Evolutionary conservation across 1,140 invertebrate genomes (phyloP).

Genomic region (Sycophila sp.): DNA sequence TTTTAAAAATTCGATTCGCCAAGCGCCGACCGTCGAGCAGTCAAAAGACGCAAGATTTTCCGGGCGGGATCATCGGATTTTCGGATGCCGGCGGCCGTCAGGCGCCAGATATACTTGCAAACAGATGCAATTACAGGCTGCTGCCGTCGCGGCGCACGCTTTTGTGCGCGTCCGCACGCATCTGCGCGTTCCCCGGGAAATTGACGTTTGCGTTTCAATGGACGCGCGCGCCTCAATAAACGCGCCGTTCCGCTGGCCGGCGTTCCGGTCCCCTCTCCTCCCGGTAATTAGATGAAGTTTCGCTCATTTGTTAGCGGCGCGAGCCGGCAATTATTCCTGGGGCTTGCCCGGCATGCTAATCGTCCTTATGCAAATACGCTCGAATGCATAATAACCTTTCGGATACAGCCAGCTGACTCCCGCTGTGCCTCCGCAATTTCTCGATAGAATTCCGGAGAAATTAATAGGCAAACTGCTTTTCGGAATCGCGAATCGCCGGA

Average conservation of each 20-base stretch:
- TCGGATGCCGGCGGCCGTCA: too few relatives aligned
- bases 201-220: slow-evolving; percentile 48
- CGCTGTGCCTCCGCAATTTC: too few relatives aligned
- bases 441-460: too few relatives aligned
- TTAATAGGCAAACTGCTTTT: too few relatives aligned
- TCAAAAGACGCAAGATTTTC: too few relatives aligned
- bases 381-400: slow-evolving; percentile 48
- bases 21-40: too few relatives aligned
- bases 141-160: neutral
- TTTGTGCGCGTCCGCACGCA: neutral
- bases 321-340: slow-evolving; percentile 37
- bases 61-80: neutral
- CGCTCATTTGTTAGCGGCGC: slow-evolving; percentile 47
- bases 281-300: slow-evolving; percentile 55
- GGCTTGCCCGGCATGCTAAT: slow-evolving; percentile 46
- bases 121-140: neutral
- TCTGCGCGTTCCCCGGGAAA: slow-evolving; percentile 39
- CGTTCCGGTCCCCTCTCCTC: too few relatives aligned
- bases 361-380: slow-evolving; percentile 54
- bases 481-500: too few relatives aligned
- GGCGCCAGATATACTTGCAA: neutral
- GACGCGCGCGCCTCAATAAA: slow-evolving; percentile 40
- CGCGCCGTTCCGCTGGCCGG: neutral
- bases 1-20: too few relatives aligned
- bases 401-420: too few relatives aligned